A percentile compares a stretch with the other conserved stretches of the same genome.
These are phyloP conservation scores for Heterochromis multidens DNA, from an alignment of 2,113 vertebrate genomes.

Conservation along the genomic window DNA sequence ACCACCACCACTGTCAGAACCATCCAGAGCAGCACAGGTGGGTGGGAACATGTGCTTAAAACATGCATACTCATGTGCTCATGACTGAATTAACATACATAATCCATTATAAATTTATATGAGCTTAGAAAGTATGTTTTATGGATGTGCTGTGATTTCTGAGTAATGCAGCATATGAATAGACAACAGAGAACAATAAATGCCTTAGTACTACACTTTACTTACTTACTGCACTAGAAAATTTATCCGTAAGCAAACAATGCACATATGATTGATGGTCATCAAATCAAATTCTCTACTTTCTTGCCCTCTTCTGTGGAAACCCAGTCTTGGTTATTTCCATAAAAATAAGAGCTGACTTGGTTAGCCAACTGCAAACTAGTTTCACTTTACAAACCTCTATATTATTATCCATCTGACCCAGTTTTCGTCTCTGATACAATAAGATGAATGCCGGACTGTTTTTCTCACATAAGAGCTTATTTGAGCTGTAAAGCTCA, in stretches of 20 bases:
- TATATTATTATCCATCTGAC: slow-evolving; percentile 51
- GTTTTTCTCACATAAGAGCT: slow-evolving; percentile 46
- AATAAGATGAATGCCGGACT: slow-evolving; percentile 52
- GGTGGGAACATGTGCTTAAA: slow-evolving; percentile 54
- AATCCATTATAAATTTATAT: slow-evolving; percentile 48
- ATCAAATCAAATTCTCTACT: neutral
- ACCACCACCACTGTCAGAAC: slow-evolving; percentile 93
- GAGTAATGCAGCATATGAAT: neutral
- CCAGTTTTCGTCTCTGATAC: slow-evolving; percentile 55
- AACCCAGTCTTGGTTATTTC: neutral
- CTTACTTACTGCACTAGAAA: neutral
- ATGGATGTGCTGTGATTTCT: slow-evolving; percentile 11
- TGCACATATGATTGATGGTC: neutral
- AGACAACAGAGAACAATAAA: neutral
- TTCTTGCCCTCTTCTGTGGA: neutral
- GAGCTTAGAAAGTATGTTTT: slow-evolving; percentile 3
- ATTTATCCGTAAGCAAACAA: neutral
- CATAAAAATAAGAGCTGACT: neutral
- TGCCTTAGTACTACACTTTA: neutral
- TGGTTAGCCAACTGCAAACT: neutral
- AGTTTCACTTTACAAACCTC: slow-evolving; percentile 27
- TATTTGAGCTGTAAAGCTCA: slow-evolving; percentile 51
- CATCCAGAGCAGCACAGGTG: slow-evolving; percentile 98
- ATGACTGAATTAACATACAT: slow-evolving; percentile 24
- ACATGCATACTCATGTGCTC: neutral